Evolutionary conservation across 2,888 invertebrate genomes (phyloP).

Genomic region (Hylaea fasciaria): DNA sequence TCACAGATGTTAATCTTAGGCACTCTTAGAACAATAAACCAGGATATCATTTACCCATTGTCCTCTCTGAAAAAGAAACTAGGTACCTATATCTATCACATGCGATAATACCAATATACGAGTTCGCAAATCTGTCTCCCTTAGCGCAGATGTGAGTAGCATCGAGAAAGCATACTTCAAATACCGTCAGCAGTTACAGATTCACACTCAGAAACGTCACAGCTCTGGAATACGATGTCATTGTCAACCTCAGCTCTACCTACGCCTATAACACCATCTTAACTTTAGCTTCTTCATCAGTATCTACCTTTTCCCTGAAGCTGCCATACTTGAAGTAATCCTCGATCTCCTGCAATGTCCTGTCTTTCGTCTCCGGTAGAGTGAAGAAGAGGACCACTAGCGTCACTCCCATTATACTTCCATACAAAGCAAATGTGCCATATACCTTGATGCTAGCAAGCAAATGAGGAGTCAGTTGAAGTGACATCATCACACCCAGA

Average conservation of each 20-base stretch:
- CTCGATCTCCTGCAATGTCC: conserved; percentile 53
- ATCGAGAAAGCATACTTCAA: background rate
- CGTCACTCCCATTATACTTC: conserved; percentile 39
- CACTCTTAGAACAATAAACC: no score
- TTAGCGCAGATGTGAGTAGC: no score
- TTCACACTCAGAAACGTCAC: background rate
- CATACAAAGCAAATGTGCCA: conserved; percentile 65
- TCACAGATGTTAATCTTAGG: no score
- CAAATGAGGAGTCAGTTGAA: conserved; percentile 55
- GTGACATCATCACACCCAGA: conserved; percentile 45
- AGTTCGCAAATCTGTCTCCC: no score
- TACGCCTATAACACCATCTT: conserved; percentile 7
- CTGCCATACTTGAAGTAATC: conserved; percentile 48
- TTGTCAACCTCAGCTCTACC: background rate
- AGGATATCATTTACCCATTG: no score
- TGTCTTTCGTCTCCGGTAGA: conserved; percentile 55
- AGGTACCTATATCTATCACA: no score
- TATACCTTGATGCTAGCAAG: conserved; percentile 53
- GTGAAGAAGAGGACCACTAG: conserved; percentile 47
- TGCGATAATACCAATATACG: no score
- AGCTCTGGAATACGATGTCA: background rate
- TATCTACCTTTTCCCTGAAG: conserved; percentile 42
- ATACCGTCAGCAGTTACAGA: background rate
- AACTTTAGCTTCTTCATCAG: conserved; percentile 46
- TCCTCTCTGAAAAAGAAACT: no score